Percentiles rank a stretch among this genome's conserved stretches.
Evolutionary conservation across 1,140 invertebrate species (phyloP).

Genomic region (Bombus balteatus): DNA sequence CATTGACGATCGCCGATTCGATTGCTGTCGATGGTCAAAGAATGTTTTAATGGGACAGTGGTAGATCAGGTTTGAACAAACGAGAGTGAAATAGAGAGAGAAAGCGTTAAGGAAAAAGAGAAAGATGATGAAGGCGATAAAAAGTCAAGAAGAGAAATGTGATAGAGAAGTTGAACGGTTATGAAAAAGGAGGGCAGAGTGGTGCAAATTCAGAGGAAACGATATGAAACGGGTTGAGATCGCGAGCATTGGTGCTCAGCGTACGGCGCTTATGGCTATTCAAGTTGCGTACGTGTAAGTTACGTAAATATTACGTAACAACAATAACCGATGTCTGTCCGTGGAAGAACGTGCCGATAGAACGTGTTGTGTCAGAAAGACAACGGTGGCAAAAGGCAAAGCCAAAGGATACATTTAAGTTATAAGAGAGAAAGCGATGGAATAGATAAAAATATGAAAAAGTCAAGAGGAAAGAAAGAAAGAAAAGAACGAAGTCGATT

Average conservation of each 20-base stretch:
- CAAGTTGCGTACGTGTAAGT: conserved; percentile 49
- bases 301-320: conserved; percentile 81
- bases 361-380: conserved; percentile 45
- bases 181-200: not conserved
- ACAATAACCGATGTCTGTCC: conserved; percentile 74
- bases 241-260: too few relatives aligned
- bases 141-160: not conserved
- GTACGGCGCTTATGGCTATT: conserved; percentile 11
- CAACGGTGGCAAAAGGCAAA: not conserved
- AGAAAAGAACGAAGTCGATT: accelerated
- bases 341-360: conserved; percentile 62
- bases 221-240: not conserved
- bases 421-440: not conserved
- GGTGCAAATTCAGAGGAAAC: not conserved
- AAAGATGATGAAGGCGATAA: not conserved
- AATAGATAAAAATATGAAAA: not conserved
- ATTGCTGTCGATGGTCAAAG: too few relatives aligned
- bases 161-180: not conserved
- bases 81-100: too few relatives aligned
- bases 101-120: not conserved
- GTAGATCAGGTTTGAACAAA: not conserved
- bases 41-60: not conserved
- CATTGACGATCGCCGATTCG: too few relatives aligned
- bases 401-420: not conserved
- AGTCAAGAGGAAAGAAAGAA: too few relatives aligned